Percentiles rank a stretch among this genome's conserved stretches.
Conservation (phyloP, 2,113 vertebrate species). For the Microcebus murinus region DNA sequence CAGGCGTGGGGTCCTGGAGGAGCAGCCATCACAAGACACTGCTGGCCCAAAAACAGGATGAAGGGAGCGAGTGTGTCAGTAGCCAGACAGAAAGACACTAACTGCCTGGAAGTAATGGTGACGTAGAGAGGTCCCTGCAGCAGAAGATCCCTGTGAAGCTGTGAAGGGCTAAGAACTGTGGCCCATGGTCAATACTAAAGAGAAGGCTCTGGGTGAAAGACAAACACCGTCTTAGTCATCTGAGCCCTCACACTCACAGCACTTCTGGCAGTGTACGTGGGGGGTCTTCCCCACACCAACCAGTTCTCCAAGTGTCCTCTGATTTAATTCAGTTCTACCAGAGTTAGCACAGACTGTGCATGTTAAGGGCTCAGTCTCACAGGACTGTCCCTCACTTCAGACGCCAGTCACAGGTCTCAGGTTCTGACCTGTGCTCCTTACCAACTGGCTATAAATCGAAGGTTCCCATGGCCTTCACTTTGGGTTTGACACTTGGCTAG, state of each 20-base stretch:
- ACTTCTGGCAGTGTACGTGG: neutral
- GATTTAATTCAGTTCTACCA: neutral
- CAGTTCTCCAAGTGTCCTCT: neutral
- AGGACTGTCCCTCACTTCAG: neutral
- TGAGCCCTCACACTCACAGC: neutral
- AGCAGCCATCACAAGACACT: neutral
- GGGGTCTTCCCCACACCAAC: too few species aligned
- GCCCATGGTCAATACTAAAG: neutral
- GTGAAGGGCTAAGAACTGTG: neutral
- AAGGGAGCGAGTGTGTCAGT: neutral
- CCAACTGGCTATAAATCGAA: neutral
- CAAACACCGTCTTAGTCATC: too few species aligned
- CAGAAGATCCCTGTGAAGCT: neutral
- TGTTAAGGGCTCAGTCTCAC: neutral
- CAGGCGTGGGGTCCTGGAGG: neutral
- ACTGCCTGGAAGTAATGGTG: neutral
- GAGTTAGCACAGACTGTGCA: neutral
- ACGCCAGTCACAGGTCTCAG: neutral
- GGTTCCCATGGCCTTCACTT: neutral
- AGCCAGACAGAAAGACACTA: neutral
- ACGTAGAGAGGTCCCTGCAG: neutral
- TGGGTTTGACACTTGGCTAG: neutral
- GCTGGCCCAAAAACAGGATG: neutral
- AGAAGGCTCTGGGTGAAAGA: neutral
- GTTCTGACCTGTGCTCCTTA: neutral